Evolutionary conservation across 1,140 invertebrate genomes (phyloP), one percentile per base, ranked within the genome.

Genomic region (Monomorium pharaonis): DNA sequence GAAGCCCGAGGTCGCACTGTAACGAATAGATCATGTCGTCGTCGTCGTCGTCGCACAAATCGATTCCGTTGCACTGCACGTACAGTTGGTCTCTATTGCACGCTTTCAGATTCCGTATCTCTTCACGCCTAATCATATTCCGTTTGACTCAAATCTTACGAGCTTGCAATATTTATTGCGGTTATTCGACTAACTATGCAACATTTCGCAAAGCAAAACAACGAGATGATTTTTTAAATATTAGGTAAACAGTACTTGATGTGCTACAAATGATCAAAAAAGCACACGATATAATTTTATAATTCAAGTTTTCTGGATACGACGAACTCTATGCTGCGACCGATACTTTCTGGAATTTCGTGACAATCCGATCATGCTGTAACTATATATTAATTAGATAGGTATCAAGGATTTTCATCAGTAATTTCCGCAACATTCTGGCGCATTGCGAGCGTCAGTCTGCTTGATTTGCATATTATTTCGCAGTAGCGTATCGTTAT

Each of bases 361-460:
- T 72, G 77, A 89, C 84, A 92, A 92, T 91, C 88, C 84, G 58
- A 88, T 92, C 90, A 86, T 85, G 60, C 44, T 84, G 84, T 94
- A 93, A 93, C 92, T 93, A 92, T n/a, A n/a, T n/a, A n/a, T 92
- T 94, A 94, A 93, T 93, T 93, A 92, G 91, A 88, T 92, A 92
- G 89, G 92, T 92, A 91, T 90, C 89, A 92, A 92, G 90, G 91
- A 94, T 94, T 93, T 94, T 91, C 92, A 94, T 94, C 93, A 93
- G 92, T 93, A 93, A 94, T 94, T 93, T 93, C 92, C 89, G 90
- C 88, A 72, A 74, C 67, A 33, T 42, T 76, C 60, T 67, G 91
- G 85, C 69, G 62, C 77, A 77, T 84, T 78, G 77, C 86, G 72
- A 75, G 77, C 86, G 84, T 88, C 83, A 89, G 86, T 85, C 89